phyloP scores from a whole-genome alignment of 2,888 invertebrate species.

The Ophioninae sp. region DNA sequence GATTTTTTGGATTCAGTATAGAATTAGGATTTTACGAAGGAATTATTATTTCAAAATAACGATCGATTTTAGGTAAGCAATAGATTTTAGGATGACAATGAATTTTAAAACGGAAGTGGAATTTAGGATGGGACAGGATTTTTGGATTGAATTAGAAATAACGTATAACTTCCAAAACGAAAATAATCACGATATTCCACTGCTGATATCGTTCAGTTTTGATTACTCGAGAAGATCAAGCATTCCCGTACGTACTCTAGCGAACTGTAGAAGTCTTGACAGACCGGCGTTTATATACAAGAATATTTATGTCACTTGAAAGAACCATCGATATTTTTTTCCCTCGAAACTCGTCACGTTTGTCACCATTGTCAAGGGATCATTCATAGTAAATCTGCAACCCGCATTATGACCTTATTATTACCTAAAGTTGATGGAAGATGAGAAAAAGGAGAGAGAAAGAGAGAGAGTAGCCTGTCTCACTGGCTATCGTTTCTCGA shows the following conservation, averaged over 20 bases:
- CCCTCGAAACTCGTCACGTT: conserved; percentile 75
- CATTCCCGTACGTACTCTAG: conserved; percentile 38
- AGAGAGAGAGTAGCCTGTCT: background rate
- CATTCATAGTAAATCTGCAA: conserved; percentile 38
- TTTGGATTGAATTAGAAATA: background rate
- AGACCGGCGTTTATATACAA: conserved; percentile 74
- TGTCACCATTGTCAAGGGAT: conserved; percentile 70
- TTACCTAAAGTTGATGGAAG: conserved; percentile 3
- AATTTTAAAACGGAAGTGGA: too few relatives aligned
- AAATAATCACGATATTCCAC: background rate
- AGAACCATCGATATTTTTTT: conserved; percentile 67
- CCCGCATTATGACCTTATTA: conserved; percentile 36
- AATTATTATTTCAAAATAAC: too few relatives aligned
- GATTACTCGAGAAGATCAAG: conserved; percentile 24
- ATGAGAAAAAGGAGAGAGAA: background rate
- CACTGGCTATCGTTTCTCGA: background rate
- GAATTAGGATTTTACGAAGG: too few relatives aligned
- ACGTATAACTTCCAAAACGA: background rate
- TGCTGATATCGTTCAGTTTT: background rate
- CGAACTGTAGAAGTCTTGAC: conserved; percentile 47
- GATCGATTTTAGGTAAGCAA: too few relatives aligned
- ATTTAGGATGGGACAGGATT: too few relatives aligned
- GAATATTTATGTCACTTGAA: conserved; percentile 75
- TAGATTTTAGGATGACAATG: too few relatives aligned
- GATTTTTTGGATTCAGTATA: too few relatives aligned